A percentile compares a stretch with the other conserved stretches of the same genome.
These are phyloP conservation scores for Cettia cetti DNA, from an alignment of 2,113 vertebrate species.

Conservation along the genomic window DNA sequence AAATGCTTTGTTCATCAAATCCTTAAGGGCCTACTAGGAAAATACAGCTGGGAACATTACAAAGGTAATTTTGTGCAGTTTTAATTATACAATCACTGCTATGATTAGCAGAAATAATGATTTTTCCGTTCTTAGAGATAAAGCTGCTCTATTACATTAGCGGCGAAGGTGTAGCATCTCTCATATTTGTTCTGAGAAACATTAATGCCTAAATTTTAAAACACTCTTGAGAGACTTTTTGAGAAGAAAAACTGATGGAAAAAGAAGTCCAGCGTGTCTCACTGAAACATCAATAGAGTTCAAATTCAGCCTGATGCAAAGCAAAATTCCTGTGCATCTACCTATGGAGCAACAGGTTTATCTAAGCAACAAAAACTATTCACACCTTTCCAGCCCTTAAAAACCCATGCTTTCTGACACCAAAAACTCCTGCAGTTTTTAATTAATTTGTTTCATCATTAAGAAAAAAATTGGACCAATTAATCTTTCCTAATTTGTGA, in stretches of 20 bases:
- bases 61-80: slow-evolving; percentile 30
- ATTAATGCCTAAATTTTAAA: background rate
- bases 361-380: background rate
- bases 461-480: background rate
- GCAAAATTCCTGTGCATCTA: background rate
- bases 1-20: slow-evolving; percentile 31
- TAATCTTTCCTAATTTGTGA: background rate
- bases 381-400: fast-evolving
- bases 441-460: background rate
- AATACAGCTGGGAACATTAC: background rate
- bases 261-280: background rate
- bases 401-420: background rate
- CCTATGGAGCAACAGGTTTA: background rate
- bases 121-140: background rate
- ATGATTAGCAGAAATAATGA: background rate
- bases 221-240: background rate
- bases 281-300: background rate
- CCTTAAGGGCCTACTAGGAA: slow-evolving; percentile 13
- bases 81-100: slow-evolving; percentile 43
- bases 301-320: background rate
- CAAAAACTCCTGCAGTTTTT: background rate
- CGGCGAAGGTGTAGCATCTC: background rate
- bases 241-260: background rate
- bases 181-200: background rate
- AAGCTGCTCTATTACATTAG: background rate